Percentiles rank a stretch among this genome's conserved stretches.
phyloP scores from a whole-genome alignment of 2,797 vertebrate species.

The Sternotherus odoratus region DNA sequence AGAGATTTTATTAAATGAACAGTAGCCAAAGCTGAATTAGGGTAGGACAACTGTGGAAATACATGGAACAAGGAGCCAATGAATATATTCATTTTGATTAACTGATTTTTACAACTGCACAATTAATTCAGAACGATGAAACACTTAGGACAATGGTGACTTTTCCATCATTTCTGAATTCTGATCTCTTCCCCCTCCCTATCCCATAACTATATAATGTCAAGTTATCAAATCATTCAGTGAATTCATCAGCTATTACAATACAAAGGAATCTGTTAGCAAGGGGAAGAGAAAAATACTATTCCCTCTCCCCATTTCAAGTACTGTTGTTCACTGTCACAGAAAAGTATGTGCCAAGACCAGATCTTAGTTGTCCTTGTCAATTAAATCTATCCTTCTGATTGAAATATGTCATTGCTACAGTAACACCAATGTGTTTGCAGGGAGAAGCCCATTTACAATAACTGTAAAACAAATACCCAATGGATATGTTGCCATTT shows the following conservation, averaged over 20 bases:
- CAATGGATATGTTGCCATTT: neutral
- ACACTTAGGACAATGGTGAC: neutral
- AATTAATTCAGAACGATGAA: neutral
- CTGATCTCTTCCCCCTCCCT: neutral
- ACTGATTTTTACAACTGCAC: neutral
- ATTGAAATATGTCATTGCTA: neutral
- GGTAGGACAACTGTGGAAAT: neutral
- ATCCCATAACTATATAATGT: neutral
- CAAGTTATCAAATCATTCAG: neutral
- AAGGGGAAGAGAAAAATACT: neutral
- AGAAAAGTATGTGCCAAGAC: neutral
- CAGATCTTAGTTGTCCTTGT: neutral
- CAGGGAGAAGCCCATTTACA: neutral
- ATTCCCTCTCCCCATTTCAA: neutral
- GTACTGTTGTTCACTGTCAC: neutral
- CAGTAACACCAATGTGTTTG: neutral
- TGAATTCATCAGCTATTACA: neutral
- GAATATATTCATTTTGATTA: neutral
- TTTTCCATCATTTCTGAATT: neutral
- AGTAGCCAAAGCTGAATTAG: neutral
- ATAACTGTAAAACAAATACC: neutral
- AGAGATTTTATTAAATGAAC: neutral
- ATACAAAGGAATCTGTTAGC: neutral
- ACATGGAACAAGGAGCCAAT: neutral
- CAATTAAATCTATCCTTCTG: neutral